Base-by-base conservation (phyloP, 2,113 vertebrate species). In the Pachyramphus minor region DNA sequence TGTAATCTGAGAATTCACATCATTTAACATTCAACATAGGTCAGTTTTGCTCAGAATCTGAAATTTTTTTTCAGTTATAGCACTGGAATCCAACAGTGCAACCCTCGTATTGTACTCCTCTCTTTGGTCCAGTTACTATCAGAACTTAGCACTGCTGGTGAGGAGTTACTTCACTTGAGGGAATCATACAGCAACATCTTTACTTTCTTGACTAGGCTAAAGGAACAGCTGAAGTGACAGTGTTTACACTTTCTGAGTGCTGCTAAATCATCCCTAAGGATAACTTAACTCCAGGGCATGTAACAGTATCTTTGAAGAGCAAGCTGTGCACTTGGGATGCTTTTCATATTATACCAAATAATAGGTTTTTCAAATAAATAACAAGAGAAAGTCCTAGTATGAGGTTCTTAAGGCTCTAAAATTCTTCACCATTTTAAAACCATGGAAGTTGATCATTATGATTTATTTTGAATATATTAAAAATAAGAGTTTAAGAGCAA, bases 91-190 rank as follows among this genome's bases (percentile, higher is more conserved):
- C 35, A 76, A 6, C 0, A 55, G 5, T 35, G 11, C 6, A 67
- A n/a, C 18, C 35, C 23, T 71, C 11, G 12, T 50, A 5, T 14
- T 8, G 3, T 6, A 50, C 8, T 60, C 14, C 6, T 76, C 21
- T 66, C n/a, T 74, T 37, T 23, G 8, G 11, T 71, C 20, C 31
- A 55, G 9, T 14, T 30, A 3, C 13, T 33, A 8, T 31, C 60
- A 87, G 50, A 78, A 62, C 3, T 62, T 44, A 49, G 5, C 39
- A 5, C 31, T 86, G 33, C 19, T 53, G 31, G 25, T n/a, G 22
- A 55, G 25, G 14, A 44, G 31, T 23, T 41, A 56, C n/a, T n/a
- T 52, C 0, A 0, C 52, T 71, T 0, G 0, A 75, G n/a, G 39
- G 33, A 83, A 33, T 79, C 42, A 15, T 3, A 37, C 4, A 58